These are phyloP conservation scores for Semnornis frantzii DNA, from an alignment of 2,113 vertebrate genomes.

Conservation along the genomic window DNA sequence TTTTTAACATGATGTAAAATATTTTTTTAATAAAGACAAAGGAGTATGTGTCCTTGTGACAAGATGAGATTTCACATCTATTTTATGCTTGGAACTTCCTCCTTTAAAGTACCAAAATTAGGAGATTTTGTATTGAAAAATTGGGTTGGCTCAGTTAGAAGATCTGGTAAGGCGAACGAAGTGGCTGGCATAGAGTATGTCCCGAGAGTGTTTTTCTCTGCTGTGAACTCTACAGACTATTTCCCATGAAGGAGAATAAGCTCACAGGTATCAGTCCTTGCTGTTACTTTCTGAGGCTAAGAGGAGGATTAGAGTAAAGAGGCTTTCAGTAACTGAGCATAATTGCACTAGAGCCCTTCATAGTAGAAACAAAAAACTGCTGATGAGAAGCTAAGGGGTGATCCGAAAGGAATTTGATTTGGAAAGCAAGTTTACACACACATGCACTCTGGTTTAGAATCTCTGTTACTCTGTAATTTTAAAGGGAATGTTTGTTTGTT, in stretches of 20 bases:
- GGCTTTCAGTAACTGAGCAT: constrained; percentile 65
- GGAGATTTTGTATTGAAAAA: not conserved
- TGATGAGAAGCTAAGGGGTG: constrained; percentile 28
- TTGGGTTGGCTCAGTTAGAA: not conserved
- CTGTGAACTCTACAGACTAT: not conserved
- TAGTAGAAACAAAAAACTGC: constrained; percentile 5
- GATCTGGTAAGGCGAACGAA: not conserved
- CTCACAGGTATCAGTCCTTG: constrained; percentile 49
- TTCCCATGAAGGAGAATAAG: not conserved
- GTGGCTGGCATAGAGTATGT: not conserved
- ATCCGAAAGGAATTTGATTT: constrained; percentile 2
- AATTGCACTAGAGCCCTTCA: constrained; percentile 44
- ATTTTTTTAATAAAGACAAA: not conserved
- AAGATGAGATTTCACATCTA: not conserved
- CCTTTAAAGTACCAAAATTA: not conserved
- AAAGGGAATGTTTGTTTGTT: not conserved
- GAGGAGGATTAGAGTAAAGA: constrained; percentile 68
- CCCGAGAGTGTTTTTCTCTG: not conserved
- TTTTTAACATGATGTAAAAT: not conserved
- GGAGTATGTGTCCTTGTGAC: not conserved
- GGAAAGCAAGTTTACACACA: not conserved
- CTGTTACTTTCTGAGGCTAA: constrained; percentile 46
- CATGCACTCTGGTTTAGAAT: not conserved
- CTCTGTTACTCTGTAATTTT: not conserved
- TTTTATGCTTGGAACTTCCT: not conserved